Conservation (phyloP, 1,140 invertebrate genomes). For the Caenorhabditis brenneri region DNA sequence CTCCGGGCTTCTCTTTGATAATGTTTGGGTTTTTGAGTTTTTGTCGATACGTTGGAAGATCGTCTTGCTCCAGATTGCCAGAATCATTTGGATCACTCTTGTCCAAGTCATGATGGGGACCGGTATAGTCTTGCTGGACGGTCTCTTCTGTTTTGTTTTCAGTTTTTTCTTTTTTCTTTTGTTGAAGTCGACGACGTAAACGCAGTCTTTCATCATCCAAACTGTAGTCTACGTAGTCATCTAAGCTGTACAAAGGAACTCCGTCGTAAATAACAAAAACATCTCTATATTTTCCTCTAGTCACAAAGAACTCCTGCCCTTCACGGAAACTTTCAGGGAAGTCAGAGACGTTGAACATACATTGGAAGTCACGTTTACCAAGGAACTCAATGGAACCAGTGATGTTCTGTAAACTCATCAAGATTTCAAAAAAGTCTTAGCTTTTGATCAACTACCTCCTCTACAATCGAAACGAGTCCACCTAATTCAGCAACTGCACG, state of each 20-base stretch:
- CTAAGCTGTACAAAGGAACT: neutral
- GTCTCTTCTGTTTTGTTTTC: too few species aligned
- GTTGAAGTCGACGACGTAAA: too few species aligned
- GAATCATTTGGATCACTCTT: too few species aligned
- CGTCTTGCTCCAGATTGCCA: too few species aligned
- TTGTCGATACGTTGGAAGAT: too few species aligned
- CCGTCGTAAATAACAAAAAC: neutral
- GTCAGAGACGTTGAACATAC: neutral
- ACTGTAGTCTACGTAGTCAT: neutral
- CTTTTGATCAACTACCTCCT: neutral
- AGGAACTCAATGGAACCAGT: neutral
- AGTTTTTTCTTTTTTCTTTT: too few species aligned
- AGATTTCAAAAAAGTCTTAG: neutral
- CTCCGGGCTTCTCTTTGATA: too few species aligned
- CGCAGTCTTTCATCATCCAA: neutral
- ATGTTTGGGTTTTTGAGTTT: too few species aligned
- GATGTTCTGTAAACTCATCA: neutral
- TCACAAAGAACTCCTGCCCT: neutral
- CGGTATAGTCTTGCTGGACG: too few species aligned
- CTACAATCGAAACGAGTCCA: neutral
- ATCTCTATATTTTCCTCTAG: neutral
- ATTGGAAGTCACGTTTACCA: neutral
- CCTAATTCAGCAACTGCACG: neutral
- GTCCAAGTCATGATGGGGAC: too few species aligned
- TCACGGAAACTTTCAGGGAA: neutral